Percentiles rank a stretch among this genome's conserved stretches.
These are phyloP conservation scores for Monopis laevigella DNA, from an alignment of 2,888 invertebrate genomes.

Conservation along the genomic window DNA sequence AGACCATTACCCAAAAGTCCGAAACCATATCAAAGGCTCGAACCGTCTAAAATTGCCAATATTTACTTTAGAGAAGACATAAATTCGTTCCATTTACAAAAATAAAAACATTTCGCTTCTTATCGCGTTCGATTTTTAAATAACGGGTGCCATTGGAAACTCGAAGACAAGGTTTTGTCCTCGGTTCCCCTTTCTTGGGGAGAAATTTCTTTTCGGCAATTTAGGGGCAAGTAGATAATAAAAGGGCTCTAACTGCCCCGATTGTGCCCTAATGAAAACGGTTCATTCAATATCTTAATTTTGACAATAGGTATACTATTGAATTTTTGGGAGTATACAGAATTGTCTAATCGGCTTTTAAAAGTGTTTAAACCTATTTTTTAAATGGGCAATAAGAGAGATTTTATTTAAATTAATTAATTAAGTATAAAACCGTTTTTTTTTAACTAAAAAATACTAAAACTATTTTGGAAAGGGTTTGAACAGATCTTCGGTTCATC, in stretches of 20 bases:
- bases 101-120: conserved; percentile 60
- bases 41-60: conserved; percentile 51
- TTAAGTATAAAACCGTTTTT: no score
- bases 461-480: no score
- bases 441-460: no score
- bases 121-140: conserved; percentile 67
- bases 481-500: no score
- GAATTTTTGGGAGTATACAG: no score
- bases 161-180: conserved; percentile 58
- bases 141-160: conserved; percentile 60
- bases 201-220: conserved; percentile 65
- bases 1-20: conserved; percentile 60
- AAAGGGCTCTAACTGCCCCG: conserved; percentile 65
- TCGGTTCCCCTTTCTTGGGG: conserved; percentile 48
- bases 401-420: no score
- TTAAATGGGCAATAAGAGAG: no score
- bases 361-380: no score
- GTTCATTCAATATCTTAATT: conserved; percentile 46
- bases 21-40: conserved; percentile 46
- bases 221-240: conserved; percentile 66
- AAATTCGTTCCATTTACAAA: conserved; percentile 58
- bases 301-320: no score
- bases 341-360: no score
- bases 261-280: conserved; percentile 65
- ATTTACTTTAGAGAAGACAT: conserved; percentile 57